These are phyloP conservation scores for Temnothorax curvispinosus DNA, from an alignment of 1,140 invertebrate genomes.

Conservation along the genomic window DNA sequence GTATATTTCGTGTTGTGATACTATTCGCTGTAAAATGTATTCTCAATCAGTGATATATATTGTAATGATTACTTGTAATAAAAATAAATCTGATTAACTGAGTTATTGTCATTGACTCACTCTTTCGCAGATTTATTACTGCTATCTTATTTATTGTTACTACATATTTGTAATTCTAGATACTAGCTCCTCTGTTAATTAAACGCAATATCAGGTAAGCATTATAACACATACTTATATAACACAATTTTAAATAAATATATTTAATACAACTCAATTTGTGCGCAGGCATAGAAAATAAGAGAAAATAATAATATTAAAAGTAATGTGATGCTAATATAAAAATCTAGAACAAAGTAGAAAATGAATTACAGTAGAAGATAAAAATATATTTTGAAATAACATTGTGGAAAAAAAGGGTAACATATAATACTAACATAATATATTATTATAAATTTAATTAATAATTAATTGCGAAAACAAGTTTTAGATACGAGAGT, in stretches of 20 bases:
- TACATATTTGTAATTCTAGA: neutral
- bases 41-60: conserved; percentile 71
- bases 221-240: neutral
- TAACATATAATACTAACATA: no score
- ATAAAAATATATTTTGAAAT: neutral
- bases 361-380: neutral
- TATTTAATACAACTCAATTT: neutral
- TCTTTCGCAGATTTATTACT: neutral
- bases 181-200: neutral
- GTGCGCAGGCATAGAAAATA: neutral
- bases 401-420: neutral
- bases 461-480: conserved; percentile 1
- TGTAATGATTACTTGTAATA: conserved; percentile 83
- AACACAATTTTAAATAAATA: neutral
- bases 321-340: neutral
- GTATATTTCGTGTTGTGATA: conserved; percentile 84
- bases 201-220: neutral
- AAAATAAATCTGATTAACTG: conserved; percentile 73
- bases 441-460: neutral
- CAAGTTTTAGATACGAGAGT: neutral
- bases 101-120: neutral
- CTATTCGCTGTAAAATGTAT: conserved; percentile 80
- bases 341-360: neutral
- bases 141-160: neutral
- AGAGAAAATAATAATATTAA: neutral